Percentiles rank a stretch among this genome's conserved stretches.
Evolutionary conservation across 2,113 vertebrate genomes (phyloP).

Genomic region (Numida meleagris): DNA sequence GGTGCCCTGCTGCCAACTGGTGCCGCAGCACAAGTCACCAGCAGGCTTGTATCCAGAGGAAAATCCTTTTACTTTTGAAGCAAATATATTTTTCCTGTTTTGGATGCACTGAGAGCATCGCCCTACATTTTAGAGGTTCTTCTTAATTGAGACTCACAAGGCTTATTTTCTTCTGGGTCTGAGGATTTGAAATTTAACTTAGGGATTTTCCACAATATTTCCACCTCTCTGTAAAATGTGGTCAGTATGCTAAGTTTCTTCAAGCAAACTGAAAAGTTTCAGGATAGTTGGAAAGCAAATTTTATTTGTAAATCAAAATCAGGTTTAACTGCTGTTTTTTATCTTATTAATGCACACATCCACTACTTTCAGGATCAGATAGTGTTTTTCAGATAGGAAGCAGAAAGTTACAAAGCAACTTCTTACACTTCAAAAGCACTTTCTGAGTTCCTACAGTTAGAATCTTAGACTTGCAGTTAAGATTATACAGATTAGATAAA

Average conservation of each 20-base stretch:
- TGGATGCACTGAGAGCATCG: not conserved
- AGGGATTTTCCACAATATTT: slow-evolving; percentile 33
- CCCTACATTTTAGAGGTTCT: not conserved
- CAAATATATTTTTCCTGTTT: not conserved
- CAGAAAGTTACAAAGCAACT: not conserved
- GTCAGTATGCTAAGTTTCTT: slow-evolving; percentile 59
- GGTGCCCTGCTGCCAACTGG: not conserved
- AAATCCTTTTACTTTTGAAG: not conserved
- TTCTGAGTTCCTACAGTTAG: not conserved
- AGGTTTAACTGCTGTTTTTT: slow-evolving; percentile 57
- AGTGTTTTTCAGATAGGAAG: slow-evolving; percentile 14
- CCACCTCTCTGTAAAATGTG: slow-evolving; percentile 51
- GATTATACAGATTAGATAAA: not conserved
- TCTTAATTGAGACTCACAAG: not conserved
- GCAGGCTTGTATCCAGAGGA: not conserved
- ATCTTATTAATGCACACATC: slow-evolving; percentile 54
- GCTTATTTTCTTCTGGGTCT: slow-evolving; percentile 30
- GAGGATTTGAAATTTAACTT: slow-evolving; percentile 43
- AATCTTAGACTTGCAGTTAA: not conserved
- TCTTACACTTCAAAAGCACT: not conserved
- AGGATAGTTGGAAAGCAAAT: slow-evolving; percentile 60
- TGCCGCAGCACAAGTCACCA: not conserved
- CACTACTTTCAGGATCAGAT: not conserved
- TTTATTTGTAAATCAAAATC: slow-evolving; percentile 63
- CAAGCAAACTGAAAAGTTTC: slow-evolving; percentile 59